A percentile compares a stretch with the other conserved stretches of the same genome.
Conservation (phyloP, 2,113 vertebrate genomes). For the Marcusenius ussheri region DNA sequence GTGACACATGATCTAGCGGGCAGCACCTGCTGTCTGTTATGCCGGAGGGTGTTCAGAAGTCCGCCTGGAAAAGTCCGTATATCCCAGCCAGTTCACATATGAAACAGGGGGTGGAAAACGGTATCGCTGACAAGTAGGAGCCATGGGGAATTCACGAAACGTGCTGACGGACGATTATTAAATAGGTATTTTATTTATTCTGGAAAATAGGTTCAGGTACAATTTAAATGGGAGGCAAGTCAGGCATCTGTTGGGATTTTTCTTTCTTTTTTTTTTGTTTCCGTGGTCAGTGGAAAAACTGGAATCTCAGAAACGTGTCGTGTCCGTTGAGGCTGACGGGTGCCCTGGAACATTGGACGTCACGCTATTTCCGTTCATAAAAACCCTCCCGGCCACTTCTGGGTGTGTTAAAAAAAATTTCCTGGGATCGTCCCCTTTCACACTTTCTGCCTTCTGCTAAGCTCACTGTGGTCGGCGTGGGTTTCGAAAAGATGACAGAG, state of each 20-base stretch:
- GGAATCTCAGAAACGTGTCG: constrained; percentile 20
- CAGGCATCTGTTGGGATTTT: constrained; percentile 22
- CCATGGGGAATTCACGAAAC: constrained; percentile 41
- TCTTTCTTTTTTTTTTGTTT: constrained; percentile 10
- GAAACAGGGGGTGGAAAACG: not conserved
- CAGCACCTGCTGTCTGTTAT: not conserved
- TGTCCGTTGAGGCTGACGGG: constrained; percentile 24
- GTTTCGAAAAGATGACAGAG: constrained; percentile 8
- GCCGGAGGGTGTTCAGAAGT: not conserved
- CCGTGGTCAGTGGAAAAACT: constrained; percentile 24
- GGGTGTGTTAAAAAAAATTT: constrained; percentile 43
- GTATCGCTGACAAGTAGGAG: constrained; percentile 31
- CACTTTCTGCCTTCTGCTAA: constrained; percentile 38
- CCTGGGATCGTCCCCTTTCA: constrained; percentile 36
- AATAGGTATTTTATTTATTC: constrained; percentile 40
- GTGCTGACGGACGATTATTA: constrained; percentile 35
- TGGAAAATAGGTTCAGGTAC: constrained; percentile 30
- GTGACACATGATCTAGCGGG: not conserved
- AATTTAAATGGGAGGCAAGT: constrained; percentile 29
- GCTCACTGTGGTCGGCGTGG: constrained; percentile 26
- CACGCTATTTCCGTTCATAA: constrained; percentile 47
- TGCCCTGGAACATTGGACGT: constrained; percentile 43
- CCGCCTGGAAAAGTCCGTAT: not conserved
- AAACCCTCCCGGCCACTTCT: constrained; percentile 39
- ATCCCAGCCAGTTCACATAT: not conserved